Evolutionary conservation across 1,140 invertebrate species (phyloP), one percentile per base, ranked within the genome.

Genomic region (Caenorhabditis inopinata): DNA sequence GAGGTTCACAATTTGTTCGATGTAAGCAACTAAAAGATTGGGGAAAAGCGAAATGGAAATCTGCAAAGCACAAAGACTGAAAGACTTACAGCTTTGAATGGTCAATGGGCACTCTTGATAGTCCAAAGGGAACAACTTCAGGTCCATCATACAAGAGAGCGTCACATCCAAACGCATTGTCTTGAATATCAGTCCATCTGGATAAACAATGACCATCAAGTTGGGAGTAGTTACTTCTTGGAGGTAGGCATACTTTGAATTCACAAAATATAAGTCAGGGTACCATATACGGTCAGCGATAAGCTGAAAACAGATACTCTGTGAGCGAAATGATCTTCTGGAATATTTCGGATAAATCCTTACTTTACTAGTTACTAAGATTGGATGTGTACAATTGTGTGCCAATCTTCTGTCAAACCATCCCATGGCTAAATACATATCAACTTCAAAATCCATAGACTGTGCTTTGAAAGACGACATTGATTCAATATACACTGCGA

Each of bases 381-480:
- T 87, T 9, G 86, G 86, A 83, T 87, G 84, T 4, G 86, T 87
- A 79, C 86, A 87, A 73, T 87, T 87, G 79, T 87, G 86, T 23
- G 86, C 78, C 21, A 87, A 46, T 18, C 86, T 73, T 21, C 87
- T 84, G 76, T 87, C 86, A 45, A 87, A 88, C 86, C 86, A 87
- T 14, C 82, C 85, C 86, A 88, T 88, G 2, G 87, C 86, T 46
- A 87, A 78, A 75, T 87, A 87, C 84, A 86, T 88, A 78, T 87
- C 86, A 35, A 87, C 85, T 80, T 88, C 85, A 74, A 87, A 88
- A 74, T 87, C 85, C 86, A 87, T 87, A 7, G 87, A 88, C 75
- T 87, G 86, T 46, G 86, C 86, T 73, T 85, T 86, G 68, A 87
- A 87, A 2, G 86, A 88, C 18, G 85, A 86, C 86, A 87, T 87